phyloP scores from a whole-genome alignment of 2,797 vertebrate species.

The Trachops cirrhosus region DNA sequence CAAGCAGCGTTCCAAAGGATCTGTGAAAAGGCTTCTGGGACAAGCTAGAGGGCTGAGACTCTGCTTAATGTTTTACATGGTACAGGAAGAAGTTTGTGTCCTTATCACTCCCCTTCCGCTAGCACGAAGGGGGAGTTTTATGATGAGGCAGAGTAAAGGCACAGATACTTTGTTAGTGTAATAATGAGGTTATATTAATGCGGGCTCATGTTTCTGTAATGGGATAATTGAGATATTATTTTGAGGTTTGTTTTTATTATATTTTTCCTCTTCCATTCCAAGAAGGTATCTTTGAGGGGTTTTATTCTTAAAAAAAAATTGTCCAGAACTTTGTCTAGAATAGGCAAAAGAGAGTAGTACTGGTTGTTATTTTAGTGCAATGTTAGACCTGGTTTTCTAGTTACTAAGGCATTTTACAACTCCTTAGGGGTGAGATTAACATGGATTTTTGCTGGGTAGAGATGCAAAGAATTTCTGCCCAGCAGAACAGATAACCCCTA shows the following conservation, averaged over 20 bases:
- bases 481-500: background rate
- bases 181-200: background rate
- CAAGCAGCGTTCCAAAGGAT: background rate
- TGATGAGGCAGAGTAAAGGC: background rate
- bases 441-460: background rate
- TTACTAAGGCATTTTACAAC: background rate
- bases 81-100: background rate
- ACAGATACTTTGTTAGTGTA: background rate
- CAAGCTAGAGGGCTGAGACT: background rate
- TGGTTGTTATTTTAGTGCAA: background rate
- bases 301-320: background rate
- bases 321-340: slow-evolving; percentile 7
- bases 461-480: slow-evolving; percentile 43
- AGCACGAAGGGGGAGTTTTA: background rate
- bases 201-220: background rate
- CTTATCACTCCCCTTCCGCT: background rate
- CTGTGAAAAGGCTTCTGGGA: background rate
- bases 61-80: background rate
- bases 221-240: slow-evolving; percentile 6
- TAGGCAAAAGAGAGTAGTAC: background rate
- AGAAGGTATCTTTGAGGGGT: background rate
- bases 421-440: background rate
- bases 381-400: background rate
- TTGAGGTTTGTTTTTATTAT: background rate
- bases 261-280: background rate